These are phyloP conservation scores for Lethrus apterus DNA, from an alignment of 1,140 invertebrate species.

Conservation along the genomic window DNA sequence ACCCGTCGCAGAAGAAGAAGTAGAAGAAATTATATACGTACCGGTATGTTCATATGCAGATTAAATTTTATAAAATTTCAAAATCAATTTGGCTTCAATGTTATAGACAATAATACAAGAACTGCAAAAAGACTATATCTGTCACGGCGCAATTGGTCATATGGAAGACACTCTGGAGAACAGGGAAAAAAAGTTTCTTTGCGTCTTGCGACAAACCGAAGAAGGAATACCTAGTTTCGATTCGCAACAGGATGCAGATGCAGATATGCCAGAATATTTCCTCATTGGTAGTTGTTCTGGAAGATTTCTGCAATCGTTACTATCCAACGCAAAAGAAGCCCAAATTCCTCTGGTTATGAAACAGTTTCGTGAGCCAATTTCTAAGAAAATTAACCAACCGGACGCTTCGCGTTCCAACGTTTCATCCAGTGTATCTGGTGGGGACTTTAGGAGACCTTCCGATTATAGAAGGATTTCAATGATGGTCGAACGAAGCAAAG, in stretches of 20 bases:
- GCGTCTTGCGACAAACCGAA: conserved; percentile 55
- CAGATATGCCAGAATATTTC: conserved; percentile 56
- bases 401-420: conserved; percentile 7
- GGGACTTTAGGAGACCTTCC: conserved; percentile 43
- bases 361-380: conserved; percentile 20
- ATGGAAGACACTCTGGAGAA: conserved; percentile 43
- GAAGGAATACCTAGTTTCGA: conserved; percentile 50
- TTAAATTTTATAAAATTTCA: conserved; percentile 12
- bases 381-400: background rate
- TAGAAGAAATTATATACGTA: conserved; percentile 44
- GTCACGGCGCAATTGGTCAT: conserved; percentile 58
- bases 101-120: conserved; percentile 58
- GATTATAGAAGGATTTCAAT: conserved; percentile 49
- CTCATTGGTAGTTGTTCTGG: conserved; percentile 52
- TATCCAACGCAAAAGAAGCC: conserved; percentile 20
- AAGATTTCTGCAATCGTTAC: conserved; percentile 48
- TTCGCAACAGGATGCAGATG: conserved; percentile 43
- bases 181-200: conserved; percentile 51
- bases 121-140: conserved; percentile 54
- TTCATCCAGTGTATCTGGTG: conserved; percentile 47
- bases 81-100: conserved; percentile 12
- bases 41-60: too few species aligned
- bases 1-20: conserved; percentile 43
- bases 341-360: conserved; percentile 21
- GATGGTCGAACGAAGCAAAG: conserved; percentile 41